Evolutionary conservation across 2,113 vertebrate species (phyloP).

Genomic region (Semnopithecus entellus): DNA sequence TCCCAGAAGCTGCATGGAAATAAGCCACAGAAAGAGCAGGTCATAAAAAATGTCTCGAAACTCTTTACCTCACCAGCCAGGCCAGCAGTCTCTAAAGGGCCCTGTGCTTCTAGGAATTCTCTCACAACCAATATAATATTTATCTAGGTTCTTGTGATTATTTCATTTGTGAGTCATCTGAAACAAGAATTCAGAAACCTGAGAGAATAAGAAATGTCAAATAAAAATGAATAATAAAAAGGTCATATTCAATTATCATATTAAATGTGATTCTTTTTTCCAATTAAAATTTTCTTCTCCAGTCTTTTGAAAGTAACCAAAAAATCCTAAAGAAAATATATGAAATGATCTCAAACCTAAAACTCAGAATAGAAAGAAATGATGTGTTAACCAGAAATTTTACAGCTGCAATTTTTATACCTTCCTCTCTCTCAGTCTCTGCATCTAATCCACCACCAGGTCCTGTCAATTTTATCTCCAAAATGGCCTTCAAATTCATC

Average conservation of each 20-base stretch:
- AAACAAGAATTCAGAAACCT: background rate
- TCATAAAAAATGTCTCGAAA: background rate
- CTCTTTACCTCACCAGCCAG: background rate
- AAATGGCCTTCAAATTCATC: background rate
- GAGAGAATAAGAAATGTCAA: background rate
- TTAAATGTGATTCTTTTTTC: background rate
- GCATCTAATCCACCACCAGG: background rate
- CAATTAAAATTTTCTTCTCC: background rate
- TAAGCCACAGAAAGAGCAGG: background rate
- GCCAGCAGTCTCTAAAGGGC: background rate
- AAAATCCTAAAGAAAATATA: background rate
- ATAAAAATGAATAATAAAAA: constrained; percentile 7
- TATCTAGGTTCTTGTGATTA: background rate
- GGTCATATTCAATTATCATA: background rate
- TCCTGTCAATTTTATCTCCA: background rate
- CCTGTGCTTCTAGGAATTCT: background rate
- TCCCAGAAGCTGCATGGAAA: background rate
- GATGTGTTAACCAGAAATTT: background rate
- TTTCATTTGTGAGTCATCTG: constrained; percentile 14
- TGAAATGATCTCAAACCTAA: background rate
- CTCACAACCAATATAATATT: background rate
- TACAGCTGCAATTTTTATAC: background rate
- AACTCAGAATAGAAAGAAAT: background rate
- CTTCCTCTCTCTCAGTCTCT: background rate
- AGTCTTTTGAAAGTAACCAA: constrained; percentile 7